A percentile compares a stretch with the other conserved stretches of the same genome.
Evolutionary conservation across 2,888 invertebrate species (phyloP).

Genomic region (Pimpla rufipes): DNA sequence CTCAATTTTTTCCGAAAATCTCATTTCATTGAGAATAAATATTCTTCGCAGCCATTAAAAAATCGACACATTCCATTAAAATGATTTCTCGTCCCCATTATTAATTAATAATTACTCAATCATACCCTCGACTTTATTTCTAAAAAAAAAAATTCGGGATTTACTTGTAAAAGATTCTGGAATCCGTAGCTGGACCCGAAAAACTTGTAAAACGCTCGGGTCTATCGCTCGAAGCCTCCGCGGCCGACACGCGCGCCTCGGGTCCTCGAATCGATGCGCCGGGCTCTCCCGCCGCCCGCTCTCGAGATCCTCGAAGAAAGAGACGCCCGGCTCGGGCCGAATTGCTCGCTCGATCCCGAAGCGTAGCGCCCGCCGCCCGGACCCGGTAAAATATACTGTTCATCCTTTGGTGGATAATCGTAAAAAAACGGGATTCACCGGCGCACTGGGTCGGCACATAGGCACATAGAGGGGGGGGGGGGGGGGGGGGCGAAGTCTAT

Average conservation of each 20-base stretch:
- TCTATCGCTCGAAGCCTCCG: slow-evolving; percentile 39
- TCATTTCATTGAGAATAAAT: too few species aligned
- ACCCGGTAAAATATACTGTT: slow-evolving; percentile 26
- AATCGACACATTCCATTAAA: too few species aligned
- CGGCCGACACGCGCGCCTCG: slow-evolving; percentile 61
- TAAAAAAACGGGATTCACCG: slow-evolving; percentile 24
- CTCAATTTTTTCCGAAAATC: too few species aligned
- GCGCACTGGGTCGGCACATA: neutral
- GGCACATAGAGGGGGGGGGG: too few species aligned
- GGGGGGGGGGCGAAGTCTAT: neutral
- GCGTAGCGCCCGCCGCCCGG: neutral
- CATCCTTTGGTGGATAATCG: slow-evolving; percentile 39
- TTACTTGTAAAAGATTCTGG: too few species aligned
- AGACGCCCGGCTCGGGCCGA: slow-evolving; percentile 36
- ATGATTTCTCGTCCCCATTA: too few species aligned
- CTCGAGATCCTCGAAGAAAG: slow-evolving; percentile 54
- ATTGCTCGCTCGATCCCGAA: slow-evolving; percentile 31
- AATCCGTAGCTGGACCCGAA: too few species aligned
- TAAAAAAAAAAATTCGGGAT: too few species aligned
- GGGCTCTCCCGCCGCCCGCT: slow-evolving; percentile 43
- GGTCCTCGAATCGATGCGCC: slow-evolving; percentile 47
- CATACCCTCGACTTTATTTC: too few species aligned
- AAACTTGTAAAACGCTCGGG: slow-evolving; percentile 61
- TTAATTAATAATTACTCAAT: too few species aligned
- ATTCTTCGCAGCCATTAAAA: too few species aligned